Base-by-base conservation (phyloP, 2,113 vertebrate genomes). In the Lophura nycthemera region DNA sequence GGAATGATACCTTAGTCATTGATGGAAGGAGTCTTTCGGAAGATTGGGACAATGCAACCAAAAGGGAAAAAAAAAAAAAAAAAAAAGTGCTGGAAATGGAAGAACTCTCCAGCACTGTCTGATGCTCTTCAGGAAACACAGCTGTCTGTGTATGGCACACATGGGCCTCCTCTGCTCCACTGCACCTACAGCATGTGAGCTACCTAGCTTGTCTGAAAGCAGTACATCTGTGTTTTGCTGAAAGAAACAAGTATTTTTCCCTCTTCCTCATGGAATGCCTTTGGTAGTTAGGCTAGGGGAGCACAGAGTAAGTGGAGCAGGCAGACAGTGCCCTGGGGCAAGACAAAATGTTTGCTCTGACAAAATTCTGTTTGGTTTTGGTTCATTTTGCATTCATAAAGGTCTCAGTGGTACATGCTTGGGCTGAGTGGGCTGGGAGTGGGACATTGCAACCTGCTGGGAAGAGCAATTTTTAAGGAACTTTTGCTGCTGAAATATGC, bases 391-490 rank as follows among this genome's bases (percentile, higher is more conserved):
- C 60, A 32, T 81, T 77, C 2, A 1, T 54, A 15, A 83, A 80
- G 32, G 56, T 36, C 71, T 75, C 50, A 60, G 64, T 21, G 59
- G 47, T 67, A 72, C 64, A 20, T 63, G 29, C 67, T 80, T 50
- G 27, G 60, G 50, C 18, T 59, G 69, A 86, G 88, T 77, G 72
- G 85, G 82, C 27, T 83, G 54, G 30, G 50, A 77, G 56, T 88
- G 42, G 42, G 71, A 91, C 36, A n/a, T 13, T 75, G 54, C 60
- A 88, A 34, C 15, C 69, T 90, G 60, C 40, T 83, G 76, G 56
- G 34, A 50, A 67, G 40, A 86, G 64, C 21, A 77, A 60, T 65
- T 93, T 92, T 91, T 91, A 38, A 63, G 64, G 67, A 89, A 45
- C 60, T 67, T 80, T 66, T 79, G 17, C 59, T 83, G 47, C 54